Evolutionary conservation across 2,113 vertebrate genomes (phyloP).

Genomic region (Ranitomeya imitator): DNA sequence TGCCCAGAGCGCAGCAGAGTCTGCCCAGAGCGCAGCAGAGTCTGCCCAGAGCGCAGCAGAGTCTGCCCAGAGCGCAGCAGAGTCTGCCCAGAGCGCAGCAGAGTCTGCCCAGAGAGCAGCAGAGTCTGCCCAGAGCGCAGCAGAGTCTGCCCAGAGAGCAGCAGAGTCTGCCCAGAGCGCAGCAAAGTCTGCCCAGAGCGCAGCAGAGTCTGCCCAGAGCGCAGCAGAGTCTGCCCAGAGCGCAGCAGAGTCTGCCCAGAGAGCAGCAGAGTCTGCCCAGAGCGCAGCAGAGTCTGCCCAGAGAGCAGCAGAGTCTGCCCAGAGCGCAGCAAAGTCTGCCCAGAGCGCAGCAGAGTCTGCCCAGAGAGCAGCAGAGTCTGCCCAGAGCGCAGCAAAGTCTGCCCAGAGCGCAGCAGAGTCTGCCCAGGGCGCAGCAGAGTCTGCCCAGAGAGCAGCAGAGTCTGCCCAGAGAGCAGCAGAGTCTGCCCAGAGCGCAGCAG

Average conservation of each 20-base stretch:
- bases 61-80: background rate
- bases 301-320: conserved; percentile 37
- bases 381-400: background rate
- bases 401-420: background rate
- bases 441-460: no score
- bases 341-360: background rate
- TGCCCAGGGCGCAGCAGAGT: conserved; percentile 16
- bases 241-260: no score
- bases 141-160: no score
- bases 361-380: conserved; percentile 28
- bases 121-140: background rate
- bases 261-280: background rate
- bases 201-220: no score
- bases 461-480: background rate
- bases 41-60: conserved; percentile 26
- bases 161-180: conserved; percentile 21
- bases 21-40: conserved; percentile 1
- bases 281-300: background rate
- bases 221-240: conserved; percentile 31
- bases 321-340: background rate
- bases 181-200: background rate
- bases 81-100: conserved; percentile 2
- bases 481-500: conserved; percentile 2
- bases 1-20: background rate
- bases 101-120: no score